Conservation (phyloP, 53 echinoderm and acorn worm genomes). For the Arbacia lixula region DNA sequence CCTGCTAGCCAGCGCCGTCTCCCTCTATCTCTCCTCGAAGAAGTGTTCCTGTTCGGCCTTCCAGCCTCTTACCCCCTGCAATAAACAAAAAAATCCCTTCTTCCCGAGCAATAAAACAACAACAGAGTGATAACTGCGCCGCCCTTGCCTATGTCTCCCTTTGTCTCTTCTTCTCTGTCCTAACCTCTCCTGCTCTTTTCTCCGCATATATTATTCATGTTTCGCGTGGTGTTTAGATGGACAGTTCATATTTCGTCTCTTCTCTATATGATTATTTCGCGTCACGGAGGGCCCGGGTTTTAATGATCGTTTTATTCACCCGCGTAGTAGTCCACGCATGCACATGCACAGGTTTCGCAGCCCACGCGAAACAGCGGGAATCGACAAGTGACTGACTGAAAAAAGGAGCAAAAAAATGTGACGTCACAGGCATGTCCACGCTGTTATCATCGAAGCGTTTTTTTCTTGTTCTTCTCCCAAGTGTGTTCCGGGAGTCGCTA, state of each 20-base stretch:
- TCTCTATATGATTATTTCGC: conserved; percentile 34
- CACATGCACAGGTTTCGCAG: conserved; percentile 12
- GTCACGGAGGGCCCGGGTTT: conserved; percentile 38
- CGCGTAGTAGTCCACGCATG: conserved; percentile 44
- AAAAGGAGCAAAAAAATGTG: conserved; percentile 37
- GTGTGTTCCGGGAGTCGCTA: too few species aligned
- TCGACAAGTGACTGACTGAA: not conserved
- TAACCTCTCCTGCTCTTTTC: conserved; percentile 11
- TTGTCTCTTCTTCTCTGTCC: conserved; percentile 16
- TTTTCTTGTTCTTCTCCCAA: too few species aligned
- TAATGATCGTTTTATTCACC: conserved; percentile 26
- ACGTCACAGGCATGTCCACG: too few species aligned
- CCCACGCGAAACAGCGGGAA: conserved; percentile 39
- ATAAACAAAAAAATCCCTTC: too few species aligned
- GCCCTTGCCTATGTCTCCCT: too few species aligned
- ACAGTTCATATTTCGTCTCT: conserved; percentile 41
- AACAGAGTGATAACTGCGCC: conserved; percentile 20
- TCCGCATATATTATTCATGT: conserved; percentile 41
- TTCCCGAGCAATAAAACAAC: not conserved
- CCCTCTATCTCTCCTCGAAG: conserved; percentile 17
- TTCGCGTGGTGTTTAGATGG: conserved; percentile 4
- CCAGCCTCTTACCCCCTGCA: conserved; percentile 17
- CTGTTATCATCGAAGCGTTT: too few species aligned
- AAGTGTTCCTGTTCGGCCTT: conserved; percentile 25
- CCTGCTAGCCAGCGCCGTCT: conserved; percentile 36